Base-by-base conservation (phyloP, 2,888 invertebrate genomes). In the Smittia sp. region DNA sequence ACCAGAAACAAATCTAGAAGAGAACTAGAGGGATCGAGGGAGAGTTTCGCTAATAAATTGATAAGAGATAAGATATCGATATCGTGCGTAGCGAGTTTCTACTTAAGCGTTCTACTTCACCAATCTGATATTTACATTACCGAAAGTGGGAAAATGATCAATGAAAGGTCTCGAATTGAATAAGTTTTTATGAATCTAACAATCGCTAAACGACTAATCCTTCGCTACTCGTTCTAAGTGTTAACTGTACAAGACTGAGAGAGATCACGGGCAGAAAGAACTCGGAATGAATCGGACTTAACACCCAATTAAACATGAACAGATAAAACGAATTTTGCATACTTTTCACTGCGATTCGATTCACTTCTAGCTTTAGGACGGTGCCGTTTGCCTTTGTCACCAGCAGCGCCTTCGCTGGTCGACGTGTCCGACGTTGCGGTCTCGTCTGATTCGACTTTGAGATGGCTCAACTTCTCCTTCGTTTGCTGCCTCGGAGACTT, bases 341-440 rank as follows among this genome's bases (percentile, higher is more conserved):
- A 72, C 72, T 72, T 72, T 72, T 54, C 32, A 62, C 62, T 58
- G 32, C 72, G 72, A 20, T 24, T 39, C 54, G 72, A 72, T 4
- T 72, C 62, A 39, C 62, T 62, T 18, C 72, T 32, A 72, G 58
- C 62, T 38, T 72, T 72, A n/a, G 63, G 25, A 25, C 63, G 63
- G 20, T 62, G 72, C 24, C 38, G 46, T 39, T 70, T 54, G 25
- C 24, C 13, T 27, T 72, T 72, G 4, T 62, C 72, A 54, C n/a
- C 32, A 27, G 54, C 15, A 24, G 22, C 39, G 22, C 20, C 32
- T 0, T 54, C 54, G 41, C 52, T 67, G 9, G 20, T 27, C 3
- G 70, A 70, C 7, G 54, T 38, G 22, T 72, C 72, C 1, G 72
- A 72, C 15, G 72, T 22, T 24, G 72, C 9, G 1, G 68, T 69